A percentile compares a stretch with the other conserved stretches of the same genome.
Conservation (phyloP, 2,888 invertebrate species). For the Andrena bicolor region DNA sequence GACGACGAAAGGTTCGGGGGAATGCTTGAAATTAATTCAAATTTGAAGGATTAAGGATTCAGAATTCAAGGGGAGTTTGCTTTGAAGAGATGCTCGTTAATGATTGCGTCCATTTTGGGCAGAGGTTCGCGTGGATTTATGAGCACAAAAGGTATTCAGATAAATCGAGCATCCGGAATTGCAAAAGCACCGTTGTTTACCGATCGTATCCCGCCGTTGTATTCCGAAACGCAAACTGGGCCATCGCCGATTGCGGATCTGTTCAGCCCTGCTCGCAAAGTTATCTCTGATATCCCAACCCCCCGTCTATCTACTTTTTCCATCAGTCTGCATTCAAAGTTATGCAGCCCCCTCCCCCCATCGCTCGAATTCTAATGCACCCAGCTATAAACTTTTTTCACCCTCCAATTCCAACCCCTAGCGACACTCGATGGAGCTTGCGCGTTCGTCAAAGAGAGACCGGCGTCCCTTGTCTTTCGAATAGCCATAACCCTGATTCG, state of each 20-base stretch:
- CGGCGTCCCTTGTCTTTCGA: too few species aligned
- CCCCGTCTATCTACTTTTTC: conserved; percentile 6
- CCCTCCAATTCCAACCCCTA: neutral
- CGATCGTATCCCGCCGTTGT: conserved; percentile 14
- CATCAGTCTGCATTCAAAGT: neutral
- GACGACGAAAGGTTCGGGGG: neutral
- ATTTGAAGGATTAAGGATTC: neutral
- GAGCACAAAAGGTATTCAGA: conserved; percentile 11
- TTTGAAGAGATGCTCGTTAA: conserved; percentile 7
- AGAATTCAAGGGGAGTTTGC: neutral
- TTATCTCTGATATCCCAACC: conserved; percentile 34
- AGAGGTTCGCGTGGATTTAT: conserved; percentile 16
- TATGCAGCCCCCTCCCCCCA: neutral
- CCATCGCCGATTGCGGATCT: conserved; percentile 59
- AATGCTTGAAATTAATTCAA: neutral
- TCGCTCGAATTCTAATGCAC: conserved; percentile 8
- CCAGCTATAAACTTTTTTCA: neutral
- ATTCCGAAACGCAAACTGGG: conserved; percentile 62
- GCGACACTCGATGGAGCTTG: neutral
- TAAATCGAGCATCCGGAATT: conserved; percentile 46
- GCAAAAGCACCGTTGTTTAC: conserved; percentile 72
- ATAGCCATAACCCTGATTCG: too few species aligned
- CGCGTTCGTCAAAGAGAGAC: conserved; percentile 3
- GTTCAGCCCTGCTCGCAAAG: conserved; percentile 36
- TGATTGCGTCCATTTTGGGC: conserved; percentile 4